These are phyloP conservation scores for Amorpha juglandis DNA, from an alignment of 2,888 invertebrate genomes.

Conservation along the genomic window DNA sequence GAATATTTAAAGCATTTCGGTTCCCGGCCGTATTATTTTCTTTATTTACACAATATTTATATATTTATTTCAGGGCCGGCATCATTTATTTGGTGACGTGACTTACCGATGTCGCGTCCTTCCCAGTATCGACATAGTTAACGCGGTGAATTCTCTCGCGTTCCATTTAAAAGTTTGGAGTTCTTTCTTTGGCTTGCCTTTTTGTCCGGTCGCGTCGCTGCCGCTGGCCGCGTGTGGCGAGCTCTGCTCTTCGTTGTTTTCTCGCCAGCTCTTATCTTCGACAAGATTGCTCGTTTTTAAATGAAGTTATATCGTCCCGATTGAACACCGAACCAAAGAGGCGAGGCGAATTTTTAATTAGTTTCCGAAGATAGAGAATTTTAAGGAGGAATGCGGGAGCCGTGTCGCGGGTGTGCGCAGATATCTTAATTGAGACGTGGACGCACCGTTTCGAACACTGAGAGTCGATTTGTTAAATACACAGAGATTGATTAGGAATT, in stretches of 20 bases:
- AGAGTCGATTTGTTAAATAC: constrained; percentile 72
- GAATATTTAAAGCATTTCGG: constrained; percentile 84
- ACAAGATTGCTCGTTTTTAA: constrained; percentile 84
- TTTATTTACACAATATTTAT: constrained; percentile 84
- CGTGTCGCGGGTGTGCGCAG: constrained; percentile 71
- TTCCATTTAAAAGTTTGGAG: constrained; percentile 80
- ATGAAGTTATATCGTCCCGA: constrained; percentile 83
- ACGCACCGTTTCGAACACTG: constrained; percentile 60
- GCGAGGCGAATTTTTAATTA: constrained; percentile 84
- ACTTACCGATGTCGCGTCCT: constrained; percentile 83
- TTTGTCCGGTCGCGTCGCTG: constrained; percentile 65
- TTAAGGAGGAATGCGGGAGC: constrained; percentile 78
- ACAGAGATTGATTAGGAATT: constrained; percentile 72
- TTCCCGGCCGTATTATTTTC: constrained; percentile 77
- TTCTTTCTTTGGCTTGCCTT: constrained; percentile 71
- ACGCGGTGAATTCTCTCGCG: constrained; percentile 81
- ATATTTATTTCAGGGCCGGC: constrained; percentile 79
- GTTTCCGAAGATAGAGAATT: constrained; percentile 83
- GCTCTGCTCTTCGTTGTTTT: constrained; percentile 81
- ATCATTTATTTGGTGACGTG: constrained; percentile 84
- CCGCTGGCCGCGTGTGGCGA: constrained; percentile 79
- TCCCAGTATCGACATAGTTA: constrained; percentile 84
- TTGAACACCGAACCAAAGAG: constrained; percentile 77
- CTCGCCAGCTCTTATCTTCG: constrained; percentile 80
- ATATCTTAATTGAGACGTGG: constrained; percentile 80